Evolutionary conservation across 2,113 vertebrate genomes (phyloP).

Genomic region (Corythornis madagascariensis): DNA sequence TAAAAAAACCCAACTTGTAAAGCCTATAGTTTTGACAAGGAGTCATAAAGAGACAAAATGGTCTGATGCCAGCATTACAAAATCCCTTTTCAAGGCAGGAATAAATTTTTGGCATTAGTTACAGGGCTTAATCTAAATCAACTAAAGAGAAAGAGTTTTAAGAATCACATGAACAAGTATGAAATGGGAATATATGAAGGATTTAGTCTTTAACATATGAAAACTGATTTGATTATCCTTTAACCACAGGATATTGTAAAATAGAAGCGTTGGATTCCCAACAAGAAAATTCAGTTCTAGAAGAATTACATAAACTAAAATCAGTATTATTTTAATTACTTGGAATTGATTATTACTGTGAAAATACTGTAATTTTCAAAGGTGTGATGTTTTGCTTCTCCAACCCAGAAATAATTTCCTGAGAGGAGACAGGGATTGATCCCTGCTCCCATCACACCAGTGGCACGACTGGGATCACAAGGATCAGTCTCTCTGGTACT

Average conservation of each 20-base stretch:
- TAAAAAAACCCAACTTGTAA: not conserved
- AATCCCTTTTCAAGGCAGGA: constrained; percentile 25
- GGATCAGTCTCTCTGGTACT: not conserved
- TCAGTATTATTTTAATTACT: not conserved
- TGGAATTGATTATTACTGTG: not conserved
- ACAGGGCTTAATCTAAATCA: constrained; percentile 20
- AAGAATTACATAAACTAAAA: not conserved
- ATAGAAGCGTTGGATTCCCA: not conserved
- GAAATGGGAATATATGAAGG: not conserved
- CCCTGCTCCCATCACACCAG: not conserved
- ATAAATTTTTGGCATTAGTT: constrained; percentile 11
- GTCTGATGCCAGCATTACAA: not conserved
- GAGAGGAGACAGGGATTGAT: not conserved
- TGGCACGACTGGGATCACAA: not conserved
- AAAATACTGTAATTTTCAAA: not conserved
- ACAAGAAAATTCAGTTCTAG: not conserved
- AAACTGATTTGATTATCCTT: constrained; percentile 10
- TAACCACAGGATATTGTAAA: not conserved
- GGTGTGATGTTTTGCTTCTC: not conserved
- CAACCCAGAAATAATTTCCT: not conserved
- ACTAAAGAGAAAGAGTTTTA: not conserved
- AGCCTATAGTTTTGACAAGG: not conserved
- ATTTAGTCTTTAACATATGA: constrained; percentile 7
- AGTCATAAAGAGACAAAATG: constrained; percentile 5
- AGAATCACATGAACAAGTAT: constrained; percentile 18